Evolutionary conservation across 2,888 invertebrate genomes (phyloP), one percentile per base, ranked within the genome.

Genomic region (Andrena flavipes): DNA sequence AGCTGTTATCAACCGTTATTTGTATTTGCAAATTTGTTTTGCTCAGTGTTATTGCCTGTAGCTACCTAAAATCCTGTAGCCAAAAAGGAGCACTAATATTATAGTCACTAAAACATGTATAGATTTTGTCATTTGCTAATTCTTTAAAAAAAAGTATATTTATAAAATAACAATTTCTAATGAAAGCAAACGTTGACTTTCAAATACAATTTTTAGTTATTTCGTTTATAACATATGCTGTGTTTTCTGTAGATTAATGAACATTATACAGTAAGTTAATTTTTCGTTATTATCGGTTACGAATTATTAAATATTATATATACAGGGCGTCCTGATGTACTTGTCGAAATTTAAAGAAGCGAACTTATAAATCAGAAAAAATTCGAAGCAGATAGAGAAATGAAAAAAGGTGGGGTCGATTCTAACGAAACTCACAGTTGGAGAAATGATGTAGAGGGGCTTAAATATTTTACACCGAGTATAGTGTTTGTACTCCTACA

Each of bases 1-100:
- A 96, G 96, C 96, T 92, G 93, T 93, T 93, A 93, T 91, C 91
- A 93, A 93, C 91, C 92, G 92, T 93, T 93, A 92, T 93, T 92
- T 92, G 87, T 87, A 91, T 92, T 92, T 92, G 91, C 91, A 88
- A 89, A 90, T 84, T 68, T 86, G 79, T 90, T 88, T 90, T 88
- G 80, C 63, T 84, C 80, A 78, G 69, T 88, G 86, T 88, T 86
- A 82, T 75, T 84, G 82, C 85, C 82, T 84, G 79, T 85, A 84
- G 80, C 79, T 88, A 77, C 80, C 79, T 82, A 79, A 85, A 77
- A 77, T 72, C 75, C 76, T 74, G 67, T 79, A 78, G 85, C 67
- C 76, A 60, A 63, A 74, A 65, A 82, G 72, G 76, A 76, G 63
- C 74, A 76, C 68, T 85, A 80, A 82, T 78, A 71, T 79, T 68